These are phyloP conservation scores for Charanyca ferruginea DNA, from an alignment of 2,888 invertebrate genomes.

Conservation along the genomic window DNA sequence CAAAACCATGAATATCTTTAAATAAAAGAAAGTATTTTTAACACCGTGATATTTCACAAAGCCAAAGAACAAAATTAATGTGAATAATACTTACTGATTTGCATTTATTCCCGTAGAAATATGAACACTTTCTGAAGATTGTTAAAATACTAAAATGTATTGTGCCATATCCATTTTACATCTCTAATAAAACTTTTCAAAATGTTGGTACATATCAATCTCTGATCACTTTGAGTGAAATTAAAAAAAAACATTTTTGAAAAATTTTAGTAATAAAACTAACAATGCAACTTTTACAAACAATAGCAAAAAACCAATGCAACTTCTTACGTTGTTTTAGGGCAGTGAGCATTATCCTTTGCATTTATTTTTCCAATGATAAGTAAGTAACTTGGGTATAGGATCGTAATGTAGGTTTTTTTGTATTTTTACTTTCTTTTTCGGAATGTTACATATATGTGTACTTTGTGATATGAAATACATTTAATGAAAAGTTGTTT, in stretches of 20 bases:
- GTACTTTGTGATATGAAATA: conserved; percentile 88
- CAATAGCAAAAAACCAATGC: conserved; percentile 63
- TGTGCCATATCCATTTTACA: conserved; percentile 69
- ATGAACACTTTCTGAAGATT: conserved; percentile 65
- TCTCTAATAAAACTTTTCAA: conserved; percentile 43
- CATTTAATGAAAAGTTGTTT: conserved; percentile 80
- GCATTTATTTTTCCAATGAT: conserved; percentile 86
- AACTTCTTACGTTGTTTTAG: conserved; percentile 57
- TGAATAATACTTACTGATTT: conserved; percentile 77
- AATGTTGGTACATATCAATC: conserved; percentile 61
- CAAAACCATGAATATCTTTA: conserved; percentile 78
- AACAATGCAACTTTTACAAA: conserved; percentile 56
- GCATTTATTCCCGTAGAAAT: conserved; percentile 84
- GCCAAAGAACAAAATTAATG: conserved; percentile 86
- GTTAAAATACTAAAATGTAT: conserved; percentile 60
- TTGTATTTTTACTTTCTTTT: conserved; percentile 80
- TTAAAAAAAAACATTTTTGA: conserved; percentile 15
- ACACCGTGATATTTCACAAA: conserved; percentile 90
- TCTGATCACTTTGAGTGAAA: conserved; percentile 61
- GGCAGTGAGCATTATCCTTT: conserved; percentile 71
- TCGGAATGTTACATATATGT: conserved; percentile 73
- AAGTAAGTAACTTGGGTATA: conserved; percentile 78
- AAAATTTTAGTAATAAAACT: conserved; percentile 16
- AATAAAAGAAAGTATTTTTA: conserved; percentile 81
- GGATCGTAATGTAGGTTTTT: conserved; percentile 77